Evolutionary conservation across 2,888 invertebrate species (phyloP).

Genomic region (Amiota mariae): DNA sequence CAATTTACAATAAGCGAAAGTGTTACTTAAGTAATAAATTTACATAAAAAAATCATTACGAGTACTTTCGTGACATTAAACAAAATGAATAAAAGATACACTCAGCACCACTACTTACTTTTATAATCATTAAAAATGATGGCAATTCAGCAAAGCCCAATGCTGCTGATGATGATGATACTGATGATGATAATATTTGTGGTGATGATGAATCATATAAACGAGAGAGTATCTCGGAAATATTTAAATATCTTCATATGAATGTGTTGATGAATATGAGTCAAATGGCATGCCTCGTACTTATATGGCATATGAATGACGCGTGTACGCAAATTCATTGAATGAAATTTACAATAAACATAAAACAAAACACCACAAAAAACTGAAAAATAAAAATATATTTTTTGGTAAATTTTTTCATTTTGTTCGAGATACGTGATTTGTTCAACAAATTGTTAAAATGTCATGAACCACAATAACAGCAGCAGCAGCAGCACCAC

Average conservation of each 20-base stretch:
- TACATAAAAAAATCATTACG: neutral
- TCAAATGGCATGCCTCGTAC: neutral
- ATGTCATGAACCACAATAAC: slow-evolving; percentile 1
- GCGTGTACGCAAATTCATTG: neutral
- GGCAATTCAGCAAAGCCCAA: neutral
- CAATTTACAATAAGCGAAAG: slow-evolving; percentile 13
- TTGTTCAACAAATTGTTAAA: slow-evolving; percentile 7
- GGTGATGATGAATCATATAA: too few relatives aligned
- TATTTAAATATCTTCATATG: too few relatives aligned
- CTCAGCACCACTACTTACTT: too few relatives aligned
- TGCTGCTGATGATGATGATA: neutral
- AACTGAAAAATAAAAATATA: slow-evolving; percentile 11
- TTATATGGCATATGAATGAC: neutral
- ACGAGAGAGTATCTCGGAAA: too few relatives aligned
- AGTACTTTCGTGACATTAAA: neutral
- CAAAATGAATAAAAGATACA: too few relatives aligned
- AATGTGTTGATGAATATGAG: neutral
- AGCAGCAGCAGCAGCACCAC: too few relatives aligned
- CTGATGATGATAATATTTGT: too few relatives aligned
- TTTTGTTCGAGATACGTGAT: neutral
- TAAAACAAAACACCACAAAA: neutral
- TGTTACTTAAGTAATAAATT: slow-evolving; percentile 12
- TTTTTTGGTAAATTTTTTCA: slow-evolving; percentile 3
- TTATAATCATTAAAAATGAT: too few relatives aligned
- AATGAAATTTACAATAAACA: slow-evolving; percentile 18